Conservation (phyloP, 2,888 invertebrate species). For the Plusia festucae region DNA sequence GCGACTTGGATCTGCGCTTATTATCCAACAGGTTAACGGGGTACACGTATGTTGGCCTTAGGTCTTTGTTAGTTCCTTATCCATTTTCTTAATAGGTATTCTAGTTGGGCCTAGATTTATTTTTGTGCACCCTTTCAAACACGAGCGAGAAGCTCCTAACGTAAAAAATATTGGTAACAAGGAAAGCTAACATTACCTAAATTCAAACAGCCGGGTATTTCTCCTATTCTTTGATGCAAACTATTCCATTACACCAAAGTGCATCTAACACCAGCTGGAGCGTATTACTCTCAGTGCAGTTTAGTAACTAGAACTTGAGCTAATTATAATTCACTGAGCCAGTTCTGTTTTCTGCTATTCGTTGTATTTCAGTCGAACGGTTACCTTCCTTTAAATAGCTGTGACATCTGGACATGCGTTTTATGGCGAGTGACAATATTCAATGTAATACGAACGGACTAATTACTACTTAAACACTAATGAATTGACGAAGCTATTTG, state of each 20-base stretch:
- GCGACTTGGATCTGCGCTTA: no score
- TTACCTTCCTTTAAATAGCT: slow-evolving; percentile 44
- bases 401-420: slow-evolving; percentile 36
- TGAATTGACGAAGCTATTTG: neutral
- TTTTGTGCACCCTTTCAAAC: no score
- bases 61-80: no score
- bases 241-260: slow-evolving; percentile 18
- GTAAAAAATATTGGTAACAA: neutral
- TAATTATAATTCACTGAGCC: slow-evolving; percentile 68
- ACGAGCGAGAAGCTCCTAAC: no score
- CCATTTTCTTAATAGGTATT: no score
- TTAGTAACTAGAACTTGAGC: slow-evolving; percentile 64
- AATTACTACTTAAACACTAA: slow-evolving; percentile 19
- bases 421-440: slow-evolving; percentile 25
- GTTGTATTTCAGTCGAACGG: slow-evolving; percentile 54
- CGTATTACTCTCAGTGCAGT: slow-evolving; percentile 51
- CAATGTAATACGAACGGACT: slow-evolving; percentile 34
- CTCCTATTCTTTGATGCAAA: slow-evolving; percentile 16
- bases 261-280: slow-evolving; percentile 33
- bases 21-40: no score
- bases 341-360: slow-evolving; percentile 64
- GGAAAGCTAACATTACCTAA: neutral
- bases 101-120: no score
- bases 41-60: no score
- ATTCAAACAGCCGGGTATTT: neutral